phyloP scores from a whole-genome alignment of 2,113 vertebrate species.

The Gallinago undulata region DNA sequence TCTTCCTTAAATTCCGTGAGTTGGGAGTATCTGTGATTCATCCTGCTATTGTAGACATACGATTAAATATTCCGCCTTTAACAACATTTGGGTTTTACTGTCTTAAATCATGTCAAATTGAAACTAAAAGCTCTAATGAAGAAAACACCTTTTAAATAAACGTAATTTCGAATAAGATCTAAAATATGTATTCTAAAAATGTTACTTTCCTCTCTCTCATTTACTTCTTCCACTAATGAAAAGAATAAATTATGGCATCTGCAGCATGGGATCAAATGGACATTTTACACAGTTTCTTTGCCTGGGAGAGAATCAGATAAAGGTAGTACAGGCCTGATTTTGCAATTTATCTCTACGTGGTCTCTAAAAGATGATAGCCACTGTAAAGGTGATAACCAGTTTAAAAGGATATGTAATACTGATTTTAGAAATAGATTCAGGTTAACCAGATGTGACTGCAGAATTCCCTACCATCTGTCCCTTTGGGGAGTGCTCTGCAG shows the following conservation, averaged over 20 bases:
- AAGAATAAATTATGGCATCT: background rate
- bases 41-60: background rate
- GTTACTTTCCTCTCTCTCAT: background rate
- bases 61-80: background rate
- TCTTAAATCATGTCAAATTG: background rate
- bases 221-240: background rate
- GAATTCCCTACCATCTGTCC: constrained; percentile 34
- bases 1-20: background rate
- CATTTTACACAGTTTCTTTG: background rate
- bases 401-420: background rate
- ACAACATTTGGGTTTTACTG: background rate
- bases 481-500: background rate
- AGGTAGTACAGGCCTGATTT: background rate
- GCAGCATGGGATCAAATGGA: background rate
- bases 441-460: constrained; percentile 19
- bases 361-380: background rate
- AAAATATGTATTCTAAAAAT: background rate
- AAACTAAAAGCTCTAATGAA: background rate
- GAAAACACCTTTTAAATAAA: background rate
- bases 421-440: constrained; percentile 31
- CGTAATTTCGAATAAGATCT: background rate
- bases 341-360: background rate
- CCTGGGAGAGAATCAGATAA: background rate
- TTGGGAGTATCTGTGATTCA: background rate
- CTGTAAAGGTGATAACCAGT: background rate